phyloP scores from a whole-genome alignment of 2,113 vertebrate genomes.

The Osmerus mordax region DNA sequence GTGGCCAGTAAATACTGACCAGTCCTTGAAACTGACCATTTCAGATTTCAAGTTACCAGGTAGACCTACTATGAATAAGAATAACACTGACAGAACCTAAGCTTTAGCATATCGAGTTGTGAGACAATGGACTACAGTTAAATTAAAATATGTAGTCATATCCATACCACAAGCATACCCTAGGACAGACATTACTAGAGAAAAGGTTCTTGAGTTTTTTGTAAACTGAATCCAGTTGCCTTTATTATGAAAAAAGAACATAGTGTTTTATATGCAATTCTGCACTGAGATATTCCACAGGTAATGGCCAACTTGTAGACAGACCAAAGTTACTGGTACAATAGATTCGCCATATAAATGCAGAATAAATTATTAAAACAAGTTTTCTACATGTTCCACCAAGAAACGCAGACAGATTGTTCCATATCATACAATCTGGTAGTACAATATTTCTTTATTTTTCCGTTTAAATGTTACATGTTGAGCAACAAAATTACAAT shows the following conservation, averaged over 20 bases:
- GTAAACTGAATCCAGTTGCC: conserved; percentile 55
- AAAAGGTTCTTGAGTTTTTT: conserved; percentile 27
- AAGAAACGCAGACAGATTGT: conserved; percentile 83
- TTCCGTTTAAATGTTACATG: conserved; percentile 91
- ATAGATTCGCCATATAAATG: conserved; percentile 48
- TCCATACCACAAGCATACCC: not conserved
- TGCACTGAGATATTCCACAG: conserved; percentile 54
- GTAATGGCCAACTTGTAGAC: conserved; percentile 52
- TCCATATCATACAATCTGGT: conserved; percentile 86
- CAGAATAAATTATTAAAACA: conserved; percentile 65
- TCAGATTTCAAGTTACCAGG: too few relatives aligned
- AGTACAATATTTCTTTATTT: conserved; percentile 96
- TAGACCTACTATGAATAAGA: too few relatives aligned
- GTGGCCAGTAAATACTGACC: too few relatives aligned
- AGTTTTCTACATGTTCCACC: conserved; percentile 59
- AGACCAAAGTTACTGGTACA: conserved; percentile 55
- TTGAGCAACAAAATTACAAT: conserved; percentile 96
- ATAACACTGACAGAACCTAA: too few relatives aligned
- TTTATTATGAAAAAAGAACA: conserved; percentile 72
- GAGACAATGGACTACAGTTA: not conserved
- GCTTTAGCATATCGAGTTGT: not conserved
- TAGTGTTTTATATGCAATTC: conserved; percentile 63
- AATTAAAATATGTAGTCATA: not conserved
- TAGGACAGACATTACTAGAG: conserved; percentile 24
- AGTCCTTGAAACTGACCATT: too few relatives aligned